Base-by-base conservation (phyloP, 92 coral and sea anemone species). In the Parazoanthus atlanticus region DNA sequence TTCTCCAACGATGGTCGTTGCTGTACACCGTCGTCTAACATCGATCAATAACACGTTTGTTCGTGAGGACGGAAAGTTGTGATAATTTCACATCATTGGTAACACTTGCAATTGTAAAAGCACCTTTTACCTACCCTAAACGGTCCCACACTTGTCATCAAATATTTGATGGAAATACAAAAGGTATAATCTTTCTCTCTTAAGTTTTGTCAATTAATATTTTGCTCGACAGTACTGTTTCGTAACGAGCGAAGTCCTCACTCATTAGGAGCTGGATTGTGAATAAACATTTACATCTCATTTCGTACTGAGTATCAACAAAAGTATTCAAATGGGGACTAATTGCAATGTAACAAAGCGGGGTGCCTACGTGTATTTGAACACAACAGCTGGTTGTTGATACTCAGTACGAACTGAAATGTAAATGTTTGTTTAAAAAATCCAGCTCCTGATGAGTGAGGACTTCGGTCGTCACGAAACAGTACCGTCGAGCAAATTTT, bases 1-100 rank as follows among this genome's bases (percentile, higher is more conserved):
- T 72, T 54, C 88, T 64, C 91, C 87, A 88, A 61, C 91, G 66
- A 58, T 82, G 76, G 76, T 88, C 91, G 25, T 80, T 88, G 49
- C 87, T 88, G 80, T 82, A 82, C 25, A 52, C 88, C 91, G 82
- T 89, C 21, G 88, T 65, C 36, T 54, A 79, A 79, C 67, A 79
- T 7, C 83, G 67, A 78, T 36, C 65, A 76, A 30, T 38, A 76
- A 33, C 43, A 76, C 54, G 23, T 40, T 13, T 76, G n/a, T 76
- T 33, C 49, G 26, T 76, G 43, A 36, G 26, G 5, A 31, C 43
- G 54, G 80, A 38, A 76, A 29, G 80, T 30, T 76, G 25, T 76
- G 43, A 76, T 75, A 76, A 76, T 76, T 76, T 34, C 80, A 30
- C 46, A 76, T 36, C 80, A 30, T 1, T 17, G 47, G 17, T 40